These are phyloP conservation scores for Cyclura pinguis DNA, from an alignment of 2,797 vertebrate genomes.

Conservation along the genomic window DNA sequence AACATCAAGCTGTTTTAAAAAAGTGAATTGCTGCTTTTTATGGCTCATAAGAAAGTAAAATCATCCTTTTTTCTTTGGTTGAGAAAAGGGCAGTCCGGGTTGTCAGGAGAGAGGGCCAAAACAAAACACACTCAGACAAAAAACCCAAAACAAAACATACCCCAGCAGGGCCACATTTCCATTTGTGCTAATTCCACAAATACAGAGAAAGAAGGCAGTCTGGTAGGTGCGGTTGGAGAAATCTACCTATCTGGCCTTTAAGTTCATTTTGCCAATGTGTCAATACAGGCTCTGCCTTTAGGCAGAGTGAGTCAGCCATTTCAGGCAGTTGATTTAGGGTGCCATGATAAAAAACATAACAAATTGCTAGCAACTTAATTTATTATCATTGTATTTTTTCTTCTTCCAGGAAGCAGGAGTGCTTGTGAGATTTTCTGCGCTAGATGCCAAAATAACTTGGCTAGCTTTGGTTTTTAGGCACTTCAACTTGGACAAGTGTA, in stretches of 20 bases:
- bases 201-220: background rate
- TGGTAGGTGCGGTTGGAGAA: background rate
- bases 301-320: background rate
- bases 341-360: background rate
- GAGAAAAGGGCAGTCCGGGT: no score
- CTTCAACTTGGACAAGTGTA: background rate
- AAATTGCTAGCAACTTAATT: background rate
- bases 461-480: background rate
- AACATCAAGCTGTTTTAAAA: no score
- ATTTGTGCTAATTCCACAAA: background rate
- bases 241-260: background rate
- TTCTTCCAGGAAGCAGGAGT: background rate
- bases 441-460: background rate
- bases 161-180: no score
- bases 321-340: background rate
- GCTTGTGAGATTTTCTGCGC: background rate
- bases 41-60: no score
- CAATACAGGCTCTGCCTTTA: background rate
- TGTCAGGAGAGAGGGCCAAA: background rate
- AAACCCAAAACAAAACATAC: no score
- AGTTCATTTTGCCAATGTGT: background rate
- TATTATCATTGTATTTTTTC: background rate
- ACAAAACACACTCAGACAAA: no score
- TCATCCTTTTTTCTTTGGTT: no score
- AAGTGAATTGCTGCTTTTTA: no score